phyloP scores from a whole-genome alignment of 2,888 invertebrate species.

The Eurois occulta region DNA sequence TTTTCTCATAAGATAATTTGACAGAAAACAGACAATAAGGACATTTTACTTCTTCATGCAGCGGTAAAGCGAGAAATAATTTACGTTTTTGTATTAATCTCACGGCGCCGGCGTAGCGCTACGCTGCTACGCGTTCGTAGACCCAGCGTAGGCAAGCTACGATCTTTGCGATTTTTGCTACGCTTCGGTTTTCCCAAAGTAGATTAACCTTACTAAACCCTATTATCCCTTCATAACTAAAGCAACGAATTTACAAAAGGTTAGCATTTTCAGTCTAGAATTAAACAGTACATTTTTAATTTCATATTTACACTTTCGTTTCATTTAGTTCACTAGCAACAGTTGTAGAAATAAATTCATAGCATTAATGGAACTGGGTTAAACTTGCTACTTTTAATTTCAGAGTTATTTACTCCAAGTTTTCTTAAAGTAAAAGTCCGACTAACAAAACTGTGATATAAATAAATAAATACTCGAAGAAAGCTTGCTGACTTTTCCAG shows the following conservation, averaged over 20 bases:
- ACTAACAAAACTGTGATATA: conserved; percentile 8
- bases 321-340: conserved; percentile 16
- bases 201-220: conserved; percentile 21
- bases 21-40: conserved; percentile 49
- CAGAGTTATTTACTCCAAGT: conserved; percentile 3
- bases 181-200: conserved; percentile 20
- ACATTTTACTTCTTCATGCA: conserved; percentile 9
- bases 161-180: conserved; percentile 5
- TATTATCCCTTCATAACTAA: conserved; percentile 41
- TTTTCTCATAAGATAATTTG: conserved; percentile 48
- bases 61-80: conserved; percentile 7
- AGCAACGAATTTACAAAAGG: conserved; percentile 18
- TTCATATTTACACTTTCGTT: conserved; percentile 15
- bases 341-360: conserved; percentile 34
- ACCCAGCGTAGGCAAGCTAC: conserved; percentile 38
- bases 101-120: conserved; percentile 22
- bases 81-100: background rate
- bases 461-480: conserved; percentile 16
- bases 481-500: background rate
- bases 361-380: conserved; percentile 25
- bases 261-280: conserved; percentile 25
- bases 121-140: conserved; percentile 24
- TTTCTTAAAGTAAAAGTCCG: background rate
- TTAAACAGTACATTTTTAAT: conserved; percentile 34
- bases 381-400: conserved; percentile 24